Percentiles rank a stretch among this genome's conserved stretches.
phyloP scores from a whole-genome alignment of 2,888 invertebrate genomes.

The Coleophora flavipennella region DNA sequence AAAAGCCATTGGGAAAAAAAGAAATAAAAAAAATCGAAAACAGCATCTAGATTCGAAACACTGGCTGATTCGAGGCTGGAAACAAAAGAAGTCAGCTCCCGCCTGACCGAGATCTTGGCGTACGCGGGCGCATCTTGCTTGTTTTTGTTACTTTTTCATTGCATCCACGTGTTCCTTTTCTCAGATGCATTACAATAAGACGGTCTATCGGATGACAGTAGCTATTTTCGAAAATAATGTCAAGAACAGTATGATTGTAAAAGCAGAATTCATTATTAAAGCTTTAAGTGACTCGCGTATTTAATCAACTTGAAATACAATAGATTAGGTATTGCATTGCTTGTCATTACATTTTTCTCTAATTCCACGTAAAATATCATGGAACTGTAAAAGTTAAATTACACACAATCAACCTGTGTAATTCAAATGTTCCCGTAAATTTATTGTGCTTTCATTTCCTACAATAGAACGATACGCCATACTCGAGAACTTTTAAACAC shows the following conservation, averaged over 20 bases:
- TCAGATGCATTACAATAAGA: constrained; percentile 67
- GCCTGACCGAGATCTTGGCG: constrained; percentile 70
- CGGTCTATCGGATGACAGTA: constrained; percentile 58
- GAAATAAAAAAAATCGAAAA: constrained; percentile 50
- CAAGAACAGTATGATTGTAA: too few relatives aligned
- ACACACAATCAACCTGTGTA: too few relatives aligned
- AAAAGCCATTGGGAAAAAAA: constrained; percentile 56
- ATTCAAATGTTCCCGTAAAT: too few relatives aligned
- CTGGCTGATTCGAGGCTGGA: constrained; percentile 68
- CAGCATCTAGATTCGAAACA: constrained; percentile 71
- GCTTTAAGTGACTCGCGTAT: too few relatives aligned
- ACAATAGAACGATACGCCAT: too few relatives aligned
- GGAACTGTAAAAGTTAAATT: too few relatives aligned
- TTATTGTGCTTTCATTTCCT: too few relatives aligned
- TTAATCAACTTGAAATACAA: too few relatives aligned
- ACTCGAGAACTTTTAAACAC: background rate
- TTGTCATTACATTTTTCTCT: too few relatives aligned
- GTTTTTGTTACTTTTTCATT: constrained; percentile 46
- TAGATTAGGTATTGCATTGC: too few relatives aligned
- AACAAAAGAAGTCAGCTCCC: constrained; percentile 69
- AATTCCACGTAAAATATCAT: too few relatives aligned
- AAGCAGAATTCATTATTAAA: too few relatives aligned
- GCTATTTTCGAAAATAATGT: constrained; percentile 38
- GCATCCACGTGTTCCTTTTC: constrained; percentile 64
- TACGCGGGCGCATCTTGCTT: constrained; percentile 62